Conservation (phyloP, 2,888 invertebrate species). For the Amphipyra tragopoginis region DNA sequence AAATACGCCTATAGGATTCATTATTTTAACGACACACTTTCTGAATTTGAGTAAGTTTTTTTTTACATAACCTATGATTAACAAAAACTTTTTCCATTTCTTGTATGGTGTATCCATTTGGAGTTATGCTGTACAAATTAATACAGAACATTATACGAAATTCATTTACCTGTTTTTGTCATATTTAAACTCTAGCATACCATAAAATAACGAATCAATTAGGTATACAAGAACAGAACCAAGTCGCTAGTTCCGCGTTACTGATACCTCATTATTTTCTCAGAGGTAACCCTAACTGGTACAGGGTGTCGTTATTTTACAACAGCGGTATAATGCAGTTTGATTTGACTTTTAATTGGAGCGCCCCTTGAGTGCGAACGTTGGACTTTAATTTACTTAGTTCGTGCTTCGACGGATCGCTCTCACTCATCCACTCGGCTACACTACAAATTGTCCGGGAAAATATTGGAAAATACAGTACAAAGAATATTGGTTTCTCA, state of each 20-base stretch:
- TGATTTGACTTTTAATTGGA: slow-evolving; percentile 71
- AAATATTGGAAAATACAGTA: slow-evolving; percentile 59
- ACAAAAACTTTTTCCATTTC: too few relatives aligned
- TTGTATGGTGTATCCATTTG: too few relatives aligned
- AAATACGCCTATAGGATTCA: too few relatives aligned
- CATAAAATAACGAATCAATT: not conserved
- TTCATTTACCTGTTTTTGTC: too few relatives aligned
- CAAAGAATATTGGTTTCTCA: slow-evolving; percentile 52
- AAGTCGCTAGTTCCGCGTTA: slow-evolving; percentile 18
- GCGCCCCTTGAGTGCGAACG: slow-evolving; percentile 54
- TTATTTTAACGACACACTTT: too few relatives aligned
- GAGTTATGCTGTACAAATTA: too few relatives aligned
- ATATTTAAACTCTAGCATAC: too few relatives aligned
- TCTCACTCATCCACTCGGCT: slow-evolving; percentile 41
- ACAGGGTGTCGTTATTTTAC: slow-evolving; percentile 47
- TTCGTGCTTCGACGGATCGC: slow-evolving; percentile 45
- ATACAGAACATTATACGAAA: too few relatives aligned
- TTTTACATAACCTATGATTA: too few relatives aligned
- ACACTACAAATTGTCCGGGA: slow-evolving; percentile 58
- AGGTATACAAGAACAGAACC: not conserved
- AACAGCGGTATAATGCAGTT: slow-evolving; percentile 57
- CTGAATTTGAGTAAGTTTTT: too few relatives aligned
- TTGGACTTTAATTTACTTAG: slow-evolving; percentile 64
- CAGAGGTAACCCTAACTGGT: slow-evolving; percentile 33
- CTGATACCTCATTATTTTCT: slow-evolving; percentile 30